Evolutionary conservation across 2,888 invertebrate species (phyloP).

Genomic region (Melangyna quadrimaculata): DNA sequence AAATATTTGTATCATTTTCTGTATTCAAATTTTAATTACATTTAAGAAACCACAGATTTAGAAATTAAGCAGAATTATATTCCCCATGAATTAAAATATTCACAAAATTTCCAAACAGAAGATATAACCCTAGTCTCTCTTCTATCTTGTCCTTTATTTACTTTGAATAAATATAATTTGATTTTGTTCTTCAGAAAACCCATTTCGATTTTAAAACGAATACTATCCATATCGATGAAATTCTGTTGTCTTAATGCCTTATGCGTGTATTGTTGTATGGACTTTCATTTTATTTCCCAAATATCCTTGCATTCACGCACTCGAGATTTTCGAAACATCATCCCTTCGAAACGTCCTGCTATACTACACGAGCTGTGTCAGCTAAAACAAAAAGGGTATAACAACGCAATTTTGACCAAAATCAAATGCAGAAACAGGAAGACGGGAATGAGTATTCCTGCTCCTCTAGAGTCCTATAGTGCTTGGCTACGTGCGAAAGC

Average conservation of each 20-base stretch:
- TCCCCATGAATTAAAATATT: slow-evolving; percentile 24
- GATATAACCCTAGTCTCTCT: not conserved
- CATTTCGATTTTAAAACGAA: not conserved
- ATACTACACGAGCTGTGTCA: slow-evolving; percentile 36
- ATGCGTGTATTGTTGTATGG: slow-evolving; percentile 13
- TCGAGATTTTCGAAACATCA: slow-evolving; percentile 24
- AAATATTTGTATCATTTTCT: not conserved
- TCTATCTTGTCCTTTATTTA: not conserved
- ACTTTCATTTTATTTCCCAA: slow-evolving; percentile 56
- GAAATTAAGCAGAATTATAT: slow-evolving; percentile 23
- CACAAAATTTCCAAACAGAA: slow-evolving; percentile 15
- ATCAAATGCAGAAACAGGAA: slow-evolving; percentile 14
- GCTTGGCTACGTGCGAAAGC: slow-evolving; percentile 10
- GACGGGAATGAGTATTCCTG: not conserved
- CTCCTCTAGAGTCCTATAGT: not conserved
- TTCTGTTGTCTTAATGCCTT: slow-evolving; percentile 11
- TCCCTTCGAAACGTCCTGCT: slow-evolving; percentile 12
- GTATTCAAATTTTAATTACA: not conserved
- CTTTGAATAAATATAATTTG: not conserved
- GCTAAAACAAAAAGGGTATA: slow-evolving; percentile 56
- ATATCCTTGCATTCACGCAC: slow-evolving; percentile 51
- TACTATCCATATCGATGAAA: slow-evolving; percentile 36
- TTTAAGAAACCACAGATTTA: slow-evolving; percentile 17
- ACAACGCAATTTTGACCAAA: slow-evolving; percentile 24
- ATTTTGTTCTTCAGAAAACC: not conserved